Conservation (phyloP, 2,797 vertebrate species). For the Adelosebastes latens region DNA sequence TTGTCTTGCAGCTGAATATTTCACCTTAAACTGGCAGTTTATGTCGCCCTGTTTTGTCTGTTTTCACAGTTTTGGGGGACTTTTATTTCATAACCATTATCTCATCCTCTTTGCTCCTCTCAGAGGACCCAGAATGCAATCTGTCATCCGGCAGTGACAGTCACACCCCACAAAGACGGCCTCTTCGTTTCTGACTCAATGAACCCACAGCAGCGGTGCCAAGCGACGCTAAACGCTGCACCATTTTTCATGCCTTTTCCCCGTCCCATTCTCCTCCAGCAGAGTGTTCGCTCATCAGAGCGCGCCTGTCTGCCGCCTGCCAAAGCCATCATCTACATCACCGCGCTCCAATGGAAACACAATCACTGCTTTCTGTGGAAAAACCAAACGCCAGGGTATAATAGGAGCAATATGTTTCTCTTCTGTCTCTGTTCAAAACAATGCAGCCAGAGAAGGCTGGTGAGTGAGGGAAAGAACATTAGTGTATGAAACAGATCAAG, state of each 20-base stretch:
- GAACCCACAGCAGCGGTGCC: slow-evolving; percentile 61
- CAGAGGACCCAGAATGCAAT: slow-evolving; percentile 46
- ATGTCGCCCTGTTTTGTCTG: slow-evolving; percentile 28
- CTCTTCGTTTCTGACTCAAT: slow-evolving; percentile 66
- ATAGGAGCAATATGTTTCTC: slow-evolving; percentile 61
- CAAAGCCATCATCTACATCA: slow-evolving; percentile 71
- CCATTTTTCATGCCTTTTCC: slow-evolving; percentile 57
- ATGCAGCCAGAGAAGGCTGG: neutral
- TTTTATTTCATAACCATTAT: slow-evolving; percentile 63
- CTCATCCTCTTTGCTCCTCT: slow-evolving; percentile 39
- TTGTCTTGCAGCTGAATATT: slow-evolving; percentile 34
- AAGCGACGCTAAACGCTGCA: slow-evolving; percentile 61
- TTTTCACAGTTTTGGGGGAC: slow-evolving; percentile 40
- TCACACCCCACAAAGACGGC: slow-evolving; percentile 55
- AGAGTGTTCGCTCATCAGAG: slow-evolving; percentile 57
- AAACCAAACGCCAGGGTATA: slow-evolving; percentile 55
- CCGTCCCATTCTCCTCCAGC: slow-evolving; percentile 46
- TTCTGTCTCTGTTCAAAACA: slow-evolving; percentile 40
- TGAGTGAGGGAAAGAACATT: neutral
- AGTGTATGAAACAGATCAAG: slow-evolving; percentile 1
- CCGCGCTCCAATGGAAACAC: slow-evolving; percentile 60
- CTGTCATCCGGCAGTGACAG: slow-evolving; percentile 58
- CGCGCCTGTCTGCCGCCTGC: slow-evolving; percentile 57
- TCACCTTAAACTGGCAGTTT: slow-evolving; percentile 48
- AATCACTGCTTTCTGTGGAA: slow-evolving; percentile 63